These are phyloP conservation scores for Puntigrus tetrazona DNA, from an alignment of 2,113 vertebrate genomes.

Conservation along the genomic window DNA sequence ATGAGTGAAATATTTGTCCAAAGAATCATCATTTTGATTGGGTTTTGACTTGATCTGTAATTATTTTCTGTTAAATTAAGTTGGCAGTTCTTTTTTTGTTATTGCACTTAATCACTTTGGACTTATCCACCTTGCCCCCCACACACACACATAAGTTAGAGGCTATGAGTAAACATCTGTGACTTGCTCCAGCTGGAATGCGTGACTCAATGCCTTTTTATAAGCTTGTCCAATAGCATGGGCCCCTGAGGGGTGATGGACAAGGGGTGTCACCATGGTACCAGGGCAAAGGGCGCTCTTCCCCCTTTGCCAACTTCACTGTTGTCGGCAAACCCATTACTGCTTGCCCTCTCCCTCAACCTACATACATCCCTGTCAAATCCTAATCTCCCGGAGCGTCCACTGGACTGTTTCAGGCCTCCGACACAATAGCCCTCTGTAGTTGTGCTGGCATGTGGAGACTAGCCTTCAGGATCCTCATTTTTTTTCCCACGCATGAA, in stretches of 20 bases:
- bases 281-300: slow-evolving; percentile 37
- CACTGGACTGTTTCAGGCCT: slow-evolving; percentile 19
- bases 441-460: slow-evolving; percentile 8
- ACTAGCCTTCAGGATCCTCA: slow-evolving; percentile 9
- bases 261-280: slow-evolving; percentile 62
- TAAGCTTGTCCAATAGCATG: slow-evolving; percentile 49
- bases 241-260: slow-evolving; percentile 46
- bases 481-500: slow-evolving; percentile 8
- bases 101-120: no score
- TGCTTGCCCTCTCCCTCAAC: slow-evolving; percentile 11
- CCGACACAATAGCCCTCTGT: slow-evolving; percentile 41
- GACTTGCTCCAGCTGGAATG: slow-evolving; percentile 44
- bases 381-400: slow-evolving; percentile 28
- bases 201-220: slow-evolving; percentile 53
- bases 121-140: slow-evolving; percentile 1
- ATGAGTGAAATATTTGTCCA: not conserved
- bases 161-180: slow-evolving; percentile 37
- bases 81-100: not conserved
- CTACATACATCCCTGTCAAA: slow-evolving; percentile 36
- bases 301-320: slow-evolving; percentile 38
- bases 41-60: not conserved
- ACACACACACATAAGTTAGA: no score
- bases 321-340: slow-evolving; percentile 41
- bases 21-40: not conserved
- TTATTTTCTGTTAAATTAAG: not conserved